Percentiles rank a stretch among this genome's conserved stretches.
Evolutionary conservation across 2,888 invertebrate genomes (phyloP).

Genomic region (Zygothrica quintamaculata): DNA sequence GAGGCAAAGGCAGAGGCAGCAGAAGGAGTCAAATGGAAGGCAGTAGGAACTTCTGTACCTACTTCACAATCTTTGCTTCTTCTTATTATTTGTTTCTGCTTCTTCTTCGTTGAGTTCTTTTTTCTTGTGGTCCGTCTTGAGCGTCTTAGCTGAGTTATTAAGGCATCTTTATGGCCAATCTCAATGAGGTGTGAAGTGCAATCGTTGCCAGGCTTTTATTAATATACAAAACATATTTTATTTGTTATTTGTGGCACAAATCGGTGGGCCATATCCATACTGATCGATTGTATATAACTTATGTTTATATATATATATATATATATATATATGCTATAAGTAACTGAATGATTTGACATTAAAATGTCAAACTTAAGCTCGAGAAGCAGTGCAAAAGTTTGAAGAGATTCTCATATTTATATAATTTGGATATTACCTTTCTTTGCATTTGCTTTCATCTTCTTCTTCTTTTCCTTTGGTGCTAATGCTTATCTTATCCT

Average conservation of each 20-base stretch:
- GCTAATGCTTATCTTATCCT: slow-evolving; percentile 27
- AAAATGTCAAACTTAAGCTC: no score
- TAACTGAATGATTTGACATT: no score
- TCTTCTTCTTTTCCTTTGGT: background rate
- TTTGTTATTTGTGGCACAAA: slow-evolving; percentile 44
- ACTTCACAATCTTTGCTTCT: no score
- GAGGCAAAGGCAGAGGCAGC: no score
- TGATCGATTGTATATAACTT: slow-evolving; percentile 3
- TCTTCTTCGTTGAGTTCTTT: background rate
- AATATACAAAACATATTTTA: slow-evolving; percentile 79
- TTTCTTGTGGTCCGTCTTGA: slow-evolving; percentile 29
- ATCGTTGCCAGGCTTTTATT: slow-evolving; percentile 77
- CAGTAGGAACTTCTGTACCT: no score
- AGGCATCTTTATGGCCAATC: slow-evolving; percentile 83
- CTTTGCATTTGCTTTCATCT: background rate
- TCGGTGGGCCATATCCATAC: slow-evolving; percentile 9
- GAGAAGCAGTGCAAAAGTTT: no score
- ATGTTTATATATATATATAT: no score
- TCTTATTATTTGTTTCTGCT: slow-evolving; percentile 4
- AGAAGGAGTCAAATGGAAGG: no score
- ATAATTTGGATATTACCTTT: background rate
- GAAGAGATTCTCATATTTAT: no score
- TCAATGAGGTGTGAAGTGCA: slow-evolving; percentile 84
- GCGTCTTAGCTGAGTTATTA: slow-evolving; percentile 82
- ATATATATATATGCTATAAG: no score